Conservation (phyloP, 2,113 vertebrate genomes). For the Aptenodytes patagonicus region DNA sequence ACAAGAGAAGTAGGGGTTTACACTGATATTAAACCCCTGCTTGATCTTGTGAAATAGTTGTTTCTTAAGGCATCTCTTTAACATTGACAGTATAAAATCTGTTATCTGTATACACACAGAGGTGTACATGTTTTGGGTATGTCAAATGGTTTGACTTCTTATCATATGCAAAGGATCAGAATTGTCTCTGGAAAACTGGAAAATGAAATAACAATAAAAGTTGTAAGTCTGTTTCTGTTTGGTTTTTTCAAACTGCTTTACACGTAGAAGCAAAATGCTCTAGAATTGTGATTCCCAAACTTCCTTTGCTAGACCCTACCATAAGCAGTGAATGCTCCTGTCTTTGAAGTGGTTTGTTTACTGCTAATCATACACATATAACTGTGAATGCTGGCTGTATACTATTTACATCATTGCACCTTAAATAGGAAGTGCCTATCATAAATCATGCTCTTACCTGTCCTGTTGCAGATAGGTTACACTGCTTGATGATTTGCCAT, state of each 20-base stretch:
- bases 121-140: too few species aligned
- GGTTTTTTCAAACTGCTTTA: background rate
- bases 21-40: background rate
- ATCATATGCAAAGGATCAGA: background rate
- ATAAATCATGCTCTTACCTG: background rate
- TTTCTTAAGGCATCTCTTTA: background rate
- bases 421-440: background rate
- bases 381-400: background rate
- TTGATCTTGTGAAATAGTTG: background rate
- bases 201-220: background rate
- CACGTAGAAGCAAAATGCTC: background rate
- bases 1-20: background rate
- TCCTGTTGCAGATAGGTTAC: background rate
- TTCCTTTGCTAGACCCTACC: background rate
- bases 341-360: rapidly evolving
- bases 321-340: rapidly evolving
- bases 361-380: rapidly evolving
- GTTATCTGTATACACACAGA: background rate
- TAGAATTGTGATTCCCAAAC: rapidly evolving
- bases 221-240: background rate
- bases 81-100: too few species aligned
- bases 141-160: background rate
- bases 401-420: background rate
- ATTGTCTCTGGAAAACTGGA: background rate
- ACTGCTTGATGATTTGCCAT: background rate